Evolutionary conservation across 64 coral and sea anemone species (phyloP).

Genomic region (Orbicella faveolata): DNA sequence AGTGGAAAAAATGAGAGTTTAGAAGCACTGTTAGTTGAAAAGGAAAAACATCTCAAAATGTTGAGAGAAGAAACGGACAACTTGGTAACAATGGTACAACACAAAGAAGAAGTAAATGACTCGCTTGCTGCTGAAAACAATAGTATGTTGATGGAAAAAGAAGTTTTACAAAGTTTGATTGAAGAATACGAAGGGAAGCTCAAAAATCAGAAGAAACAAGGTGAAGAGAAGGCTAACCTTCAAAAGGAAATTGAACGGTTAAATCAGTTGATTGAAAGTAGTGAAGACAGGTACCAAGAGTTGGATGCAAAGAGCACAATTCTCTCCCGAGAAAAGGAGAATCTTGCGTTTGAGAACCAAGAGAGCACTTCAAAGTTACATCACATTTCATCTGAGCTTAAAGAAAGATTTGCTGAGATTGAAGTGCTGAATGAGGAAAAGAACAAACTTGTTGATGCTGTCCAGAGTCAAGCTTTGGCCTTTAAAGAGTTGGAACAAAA

Average conservation of each 20-base stretch:
- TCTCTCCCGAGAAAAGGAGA: conserved; percentile 62
- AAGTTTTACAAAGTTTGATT: conserved; percentile 36
- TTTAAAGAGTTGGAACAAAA: conserved; percentile 68
- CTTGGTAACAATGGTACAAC: conserved; percentile 47
- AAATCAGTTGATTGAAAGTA: conserved; percentile 25
- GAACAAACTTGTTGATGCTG: conserved; percentile 50
- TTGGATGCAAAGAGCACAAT: conserved; percentile 55
- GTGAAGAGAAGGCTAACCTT: conserved; percentile 12
- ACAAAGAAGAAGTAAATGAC: conserved; percentile 41
- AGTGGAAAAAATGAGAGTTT: conserved; percentile 58
- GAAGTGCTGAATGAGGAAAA: conserved; percentile 57
- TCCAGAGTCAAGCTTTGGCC: conserved; percentile 17
- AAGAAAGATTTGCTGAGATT: conserved; percentile 64
- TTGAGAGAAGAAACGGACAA: conserved; percentile 61
- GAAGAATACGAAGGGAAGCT: conserved; percentile 50
- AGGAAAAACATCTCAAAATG: conserved; percentile 31
- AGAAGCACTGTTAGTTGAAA: conserved; percentile 45
- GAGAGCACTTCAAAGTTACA: conserved; percentile 52
- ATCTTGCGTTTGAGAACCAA: conserved; percentile 54
- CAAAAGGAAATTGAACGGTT: conserved; percentile 42
- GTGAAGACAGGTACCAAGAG: conserved; percentile 23
- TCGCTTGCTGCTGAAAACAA: conserved; percentile 47
- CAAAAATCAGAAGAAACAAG: conserved; percentile 3
- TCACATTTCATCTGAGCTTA: conserved; percentile 12
- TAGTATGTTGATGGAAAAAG: conserved; percentile 42